phyloP scores from a whole-genome alignment of 2,797 vertebrate species.

The Percopsis omiscomaycus region DNA sequence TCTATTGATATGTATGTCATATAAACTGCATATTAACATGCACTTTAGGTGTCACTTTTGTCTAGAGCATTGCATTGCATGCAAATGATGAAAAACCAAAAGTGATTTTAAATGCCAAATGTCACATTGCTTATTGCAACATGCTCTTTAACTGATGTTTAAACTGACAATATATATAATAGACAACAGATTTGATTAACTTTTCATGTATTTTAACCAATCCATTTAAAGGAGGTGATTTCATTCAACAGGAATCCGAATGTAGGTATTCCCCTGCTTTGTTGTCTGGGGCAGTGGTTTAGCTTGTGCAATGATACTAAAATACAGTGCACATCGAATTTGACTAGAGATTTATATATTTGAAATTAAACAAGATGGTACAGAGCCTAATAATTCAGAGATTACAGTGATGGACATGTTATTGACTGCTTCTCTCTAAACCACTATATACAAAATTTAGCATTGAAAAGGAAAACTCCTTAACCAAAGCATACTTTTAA shows the following conservation, averaged over 20 bases:
- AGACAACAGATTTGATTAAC: too few species aligned
- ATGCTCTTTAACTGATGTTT: background rate
- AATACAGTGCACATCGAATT: background rate
- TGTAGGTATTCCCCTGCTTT: constrained; percentile 59
- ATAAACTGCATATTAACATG: too few species aligned
- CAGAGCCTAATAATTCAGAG: constrained; percentile 6
- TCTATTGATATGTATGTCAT: too few species aligned
- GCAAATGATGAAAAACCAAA: background rate
- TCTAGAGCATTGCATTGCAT: background rate
- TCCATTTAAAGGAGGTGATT: constrained; percentile 43
- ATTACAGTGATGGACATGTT: constrained; percentile 36
- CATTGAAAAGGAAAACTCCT: constrained; percentile 37
- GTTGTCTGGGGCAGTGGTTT: constrained; percentile 16
- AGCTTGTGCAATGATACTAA: background rate
- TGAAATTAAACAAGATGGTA: background rate
- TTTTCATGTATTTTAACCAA: background rate
- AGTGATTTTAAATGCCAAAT: background rate
- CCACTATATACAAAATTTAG: constrained; percentile 49
- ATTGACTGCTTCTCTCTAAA: constrained; percentile 40
- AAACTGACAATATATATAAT: constrained; percentile 5
- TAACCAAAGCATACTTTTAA: constrained; percentile 46
- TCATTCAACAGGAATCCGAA: constrained; percentile 45
- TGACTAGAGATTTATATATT: background rate
- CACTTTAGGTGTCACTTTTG: too few species aligned
- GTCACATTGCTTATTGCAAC: background rate